Evolutionary conservation across 2,797 vertebrate genomes (phyloP), one percentile per base, ranked within the genome.

Genomic region (Oophaga sylvatica): DNA sequence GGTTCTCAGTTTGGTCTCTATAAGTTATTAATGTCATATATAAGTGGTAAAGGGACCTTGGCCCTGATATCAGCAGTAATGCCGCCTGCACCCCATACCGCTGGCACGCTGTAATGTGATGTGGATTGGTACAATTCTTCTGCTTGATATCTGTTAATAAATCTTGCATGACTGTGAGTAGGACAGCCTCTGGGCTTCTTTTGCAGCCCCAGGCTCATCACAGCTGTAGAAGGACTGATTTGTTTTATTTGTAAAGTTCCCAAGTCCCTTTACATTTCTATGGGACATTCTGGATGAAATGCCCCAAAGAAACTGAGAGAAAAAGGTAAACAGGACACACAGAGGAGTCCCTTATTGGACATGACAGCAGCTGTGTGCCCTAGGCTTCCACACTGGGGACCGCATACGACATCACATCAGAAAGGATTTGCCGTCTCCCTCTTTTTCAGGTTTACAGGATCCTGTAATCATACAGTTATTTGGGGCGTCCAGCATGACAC

Each of bases 261-360:
- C 60, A 56, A 53, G 57, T 88, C 65, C 63, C 53, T 88, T 88
- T 62, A 8, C 20, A 22, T 79, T 86, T 89, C 53, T 60, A 48
- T 86, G 53, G 88, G 84, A 89, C 80, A 86, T 26, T 73, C 65
- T 63, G 41, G 80, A 86, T 45, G 79, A 89, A 53, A 82, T 86
- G 73, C 73, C 88, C 73, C 80, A 62, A 86, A 86, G 84, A 86
- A 78, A 80, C 53, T 16, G 77, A 83, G 63, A 76, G 63, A 86
- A 78, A 89, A 86, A 89, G 80, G 84, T 86, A 84, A 86, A 70
- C 17, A 78, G n/a, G 60, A 86, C 57, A 89, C 53, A 78, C 56
- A 83, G 83, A 89, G 53, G 62, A 60, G 53, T 35, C 80, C 81
- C 80, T 89, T 83, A 89, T 86, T 83, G 84, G 73, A 89, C 81